Percentiles rank a stretch among this genome's conserved stretches.
Conservation (phyloP, 2,888 invertebrate species). For the Coleophora deauratella region DNA sequence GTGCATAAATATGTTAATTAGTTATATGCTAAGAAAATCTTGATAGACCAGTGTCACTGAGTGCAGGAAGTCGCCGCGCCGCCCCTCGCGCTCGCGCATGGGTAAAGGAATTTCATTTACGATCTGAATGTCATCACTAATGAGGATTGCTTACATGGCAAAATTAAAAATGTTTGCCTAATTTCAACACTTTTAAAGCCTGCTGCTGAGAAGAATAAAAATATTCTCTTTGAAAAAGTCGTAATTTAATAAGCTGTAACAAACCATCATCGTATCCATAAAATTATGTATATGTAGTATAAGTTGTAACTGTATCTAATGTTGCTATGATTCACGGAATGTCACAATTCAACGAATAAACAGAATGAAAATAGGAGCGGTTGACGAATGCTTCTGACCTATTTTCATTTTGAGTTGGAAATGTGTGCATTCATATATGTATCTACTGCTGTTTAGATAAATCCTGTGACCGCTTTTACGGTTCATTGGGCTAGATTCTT, state of each 20-base stretch:
- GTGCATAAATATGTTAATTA: conserved; percentile 1
- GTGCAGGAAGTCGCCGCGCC: conserved; percentile 18
- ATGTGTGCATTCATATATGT: neutral
- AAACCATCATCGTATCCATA: neutral
- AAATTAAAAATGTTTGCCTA: conserved; percentile 22
- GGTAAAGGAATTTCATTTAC: conserved; percentile 56
- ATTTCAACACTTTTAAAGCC: conserved; percentile 4
- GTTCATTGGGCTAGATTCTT: no score
- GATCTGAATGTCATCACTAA: conserved; percentile 42
- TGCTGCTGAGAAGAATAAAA: conserved; percentile 8
- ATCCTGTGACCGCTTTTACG: no score
- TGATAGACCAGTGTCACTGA: neutral
- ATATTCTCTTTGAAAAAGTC: conserved; percentile 4
- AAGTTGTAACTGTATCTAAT: neutral
- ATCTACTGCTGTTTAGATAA: no score
- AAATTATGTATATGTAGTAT: neutral
- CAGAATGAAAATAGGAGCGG: conserved; percentile 1
- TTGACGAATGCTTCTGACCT: conserved; percentile 2
- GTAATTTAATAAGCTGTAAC: neutral
- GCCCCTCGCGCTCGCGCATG: conserved; percentile 39
- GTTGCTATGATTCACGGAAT: neutral
- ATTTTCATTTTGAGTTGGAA: no score
- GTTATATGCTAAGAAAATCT: no score
- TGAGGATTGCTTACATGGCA: conserved; percentile 38
- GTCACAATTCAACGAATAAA: neutral